Evolutionary conservation across 2,113 vertebrate genomes (phyloP).

Genomic region (Manacus vitellinus): DNA sequence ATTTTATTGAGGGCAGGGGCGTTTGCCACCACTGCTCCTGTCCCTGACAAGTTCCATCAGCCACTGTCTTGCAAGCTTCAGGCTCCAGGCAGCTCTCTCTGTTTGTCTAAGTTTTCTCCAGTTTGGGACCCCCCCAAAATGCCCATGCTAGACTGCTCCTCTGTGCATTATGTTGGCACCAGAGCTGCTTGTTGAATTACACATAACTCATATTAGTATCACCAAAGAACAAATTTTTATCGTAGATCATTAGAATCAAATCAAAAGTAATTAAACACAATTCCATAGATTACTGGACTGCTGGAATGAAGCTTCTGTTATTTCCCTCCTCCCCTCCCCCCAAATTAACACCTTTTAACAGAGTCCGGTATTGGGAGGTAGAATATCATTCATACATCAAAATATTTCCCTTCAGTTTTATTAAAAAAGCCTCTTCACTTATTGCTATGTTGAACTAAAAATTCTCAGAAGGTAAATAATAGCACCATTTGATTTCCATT

Average conservation of each 20-base stretch:
- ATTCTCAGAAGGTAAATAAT: background rate
- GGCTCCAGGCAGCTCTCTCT: background rate
- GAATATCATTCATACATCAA: background rate
- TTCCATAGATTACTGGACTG: background rate
- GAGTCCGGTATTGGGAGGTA: background rate
- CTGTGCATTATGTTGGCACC: background rate
- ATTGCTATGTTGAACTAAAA: background rate
- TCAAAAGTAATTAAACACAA: background rate
- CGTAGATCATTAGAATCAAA: background rate
- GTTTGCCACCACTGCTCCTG: rapidly evolving
- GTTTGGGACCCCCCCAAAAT: background rate
- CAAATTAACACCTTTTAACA: background rate
- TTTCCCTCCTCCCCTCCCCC: rapidly evolving
- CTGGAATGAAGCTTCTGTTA: background rate
- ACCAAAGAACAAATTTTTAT: background rate
- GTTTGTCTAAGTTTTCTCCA: background rate
- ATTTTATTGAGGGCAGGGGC: background rate
- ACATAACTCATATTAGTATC: background rate
- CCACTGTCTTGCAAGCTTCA: rapidly evolving
- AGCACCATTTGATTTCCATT: background rate
- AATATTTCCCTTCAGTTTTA: background rate
- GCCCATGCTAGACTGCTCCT: rapidly evolving
- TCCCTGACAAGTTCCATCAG: background rate
- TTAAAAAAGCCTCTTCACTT: background rate
- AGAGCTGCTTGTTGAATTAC: background rate